A percentile compares a stretch with the other conserved stretches of the same genome.
Evolutionary conservation across 1,140 invertebrate genomes (phyloP).

Genomic region (Diabrotica undecimpunctata): DNA sequence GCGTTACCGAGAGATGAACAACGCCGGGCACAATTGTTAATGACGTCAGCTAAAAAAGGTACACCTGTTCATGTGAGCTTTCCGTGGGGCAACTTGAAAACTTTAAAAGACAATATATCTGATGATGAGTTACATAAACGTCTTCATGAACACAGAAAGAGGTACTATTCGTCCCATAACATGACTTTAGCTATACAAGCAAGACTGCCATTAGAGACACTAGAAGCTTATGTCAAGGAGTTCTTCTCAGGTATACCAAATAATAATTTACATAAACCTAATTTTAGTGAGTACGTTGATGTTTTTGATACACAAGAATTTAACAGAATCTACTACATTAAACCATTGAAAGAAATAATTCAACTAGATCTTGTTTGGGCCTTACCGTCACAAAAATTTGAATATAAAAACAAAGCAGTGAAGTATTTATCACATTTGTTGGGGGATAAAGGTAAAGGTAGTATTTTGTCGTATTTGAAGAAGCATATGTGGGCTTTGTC

Average conservation of each 20-base stretch:
- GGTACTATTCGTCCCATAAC: slow-evolving; percentile 50
- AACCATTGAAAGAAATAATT: slow-evolving; percentile 71
- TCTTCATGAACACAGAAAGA: slow-evolving; percentile 42
- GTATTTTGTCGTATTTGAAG: slow-evolving; percentile 63
- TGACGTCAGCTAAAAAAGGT: slow-evolving; percentile 58
- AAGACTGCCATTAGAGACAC: slow-evolving; percentile 68
- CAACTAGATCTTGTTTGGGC: slow-evolving; percentile 77
- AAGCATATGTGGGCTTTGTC: slow-evolving; percentile 46
- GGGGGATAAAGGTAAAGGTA: slow-evolving; percentile 82
- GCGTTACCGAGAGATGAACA: slow-evolving; percentile 62
- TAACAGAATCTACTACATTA: slow-evolving; percentile 49
- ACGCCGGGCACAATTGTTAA: slow-evolving; percentile 71
- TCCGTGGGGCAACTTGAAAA: slow-evolving; percentile 77
- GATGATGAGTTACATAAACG: slow-evolving; percentile 62
- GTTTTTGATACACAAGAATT: slow-evolving; percentile 62
- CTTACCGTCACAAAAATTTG: slow-evolving; percentile 64
- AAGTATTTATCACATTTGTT: slow-evolving; percentile 78
- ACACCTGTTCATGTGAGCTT: slow-evolving; percentile 75
- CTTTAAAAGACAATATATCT: slow-evolving; percentile 66
- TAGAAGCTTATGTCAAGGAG: slow-evolving; percentile 46
- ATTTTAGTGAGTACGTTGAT: slow-evolving; percentile 53
- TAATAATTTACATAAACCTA: slow-evolving; percentile 59
- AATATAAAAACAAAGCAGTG: slow-evolving; percentile 74
- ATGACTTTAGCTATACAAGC: slow-evolving; percentile 86
- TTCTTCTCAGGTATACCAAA: slow-evolving; percentile 63